Base-by-base conservation (phyloP, 2,888 invertebrate genomes). In the Nomada hirtipes region DNA sequence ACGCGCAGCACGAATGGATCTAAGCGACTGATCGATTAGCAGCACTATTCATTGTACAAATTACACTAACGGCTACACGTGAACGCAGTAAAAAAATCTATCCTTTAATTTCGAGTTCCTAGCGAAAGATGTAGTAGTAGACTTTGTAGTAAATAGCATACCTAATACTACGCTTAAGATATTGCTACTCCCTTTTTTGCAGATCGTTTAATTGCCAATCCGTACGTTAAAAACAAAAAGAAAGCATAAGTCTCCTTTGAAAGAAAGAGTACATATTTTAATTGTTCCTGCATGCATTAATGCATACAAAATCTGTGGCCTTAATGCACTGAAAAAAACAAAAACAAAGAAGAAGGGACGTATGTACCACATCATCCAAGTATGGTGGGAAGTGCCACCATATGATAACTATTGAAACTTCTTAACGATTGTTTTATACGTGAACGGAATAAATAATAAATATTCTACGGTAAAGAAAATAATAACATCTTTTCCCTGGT, bases 31-130 rank as follows among this genome's bases (percentile, higher is more conserved):
- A 52, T 82, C 73, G 55, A 88, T 88, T 87, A 89, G 89, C 89
- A 86, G 84, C 89, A 89, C 86, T 89, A 83, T 81, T 86, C 81
- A 84, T 86, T 85, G 86, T 89, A 91, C 88, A 88, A 90, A 88
- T 68, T 88, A 88, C 84, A 47, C 85, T 85, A 84, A 78, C 53
- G 67, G 71, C 57, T 88, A 85, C 67, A 69, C 76, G 73, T 69
- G 65, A 73, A 74, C 82, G 81, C 76, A 82, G 68, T 69, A 64
- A 57, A 57, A 73, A 55, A 75, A 52, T 59, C 80, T 80, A 57
- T 76, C 26, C 53, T 68, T 72, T 67, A 63, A 55, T 73, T 65
- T 73, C 69, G 55, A 53, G 20, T 76, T 71, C 52, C 57, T 67
- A 59, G 53, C 63, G 55, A 61, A 53, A 70, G 47, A 23, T 42